Base-by-base conservation (phyloP, 2,113 vertebrate genomes). In the Mus pahari region DNA sequence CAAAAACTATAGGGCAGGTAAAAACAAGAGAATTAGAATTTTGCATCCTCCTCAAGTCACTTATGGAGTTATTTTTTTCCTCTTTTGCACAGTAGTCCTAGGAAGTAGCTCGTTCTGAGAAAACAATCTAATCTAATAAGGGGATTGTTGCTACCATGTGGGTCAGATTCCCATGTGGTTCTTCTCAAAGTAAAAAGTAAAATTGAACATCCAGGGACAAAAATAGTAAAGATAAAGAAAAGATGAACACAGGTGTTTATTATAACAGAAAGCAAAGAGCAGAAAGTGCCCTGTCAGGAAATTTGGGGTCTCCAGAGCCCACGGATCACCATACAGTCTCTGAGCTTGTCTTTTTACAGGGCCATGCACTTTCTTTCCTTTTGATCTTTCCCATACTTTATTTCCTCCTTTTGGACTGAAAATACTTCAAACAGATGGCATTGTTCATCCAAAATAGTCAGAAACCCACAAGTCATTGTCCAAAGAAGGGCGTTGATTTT, bases 11-110 rank as follows among this genome's bases (percentile, higher is more conserved):
- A 81, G 16, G 20, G 16, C 28, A 86, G 28, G 50, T 62, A 42
- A 24, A 60, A 94, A 89, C 55, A 17, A 19, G 42, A 81, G 3
- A 87, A 19, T 50, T 93, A 50, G 83, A 79, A 88, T 94, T 84
- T 48, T 68, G 0, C 88, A 24, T 33, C 5, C 88, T 83, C 33
- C 39, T 79, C 50, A 26, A 39, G 11, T 1, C 0, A 19, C 6
- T 14, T 28, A 39, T 6, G 55, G 42, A 50, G 8, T 31, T 19
- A 17, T 28, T n/a, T 20, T 28, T 50, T 33, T 5, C 26, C 7
- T 70, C 13, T 60, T 88, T 79, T 81, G 39, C 50, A 92, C 19
- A 3, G 60, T 22, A 82, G 36, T 42, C 24, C 74, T 3, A 79
- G 4, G 19, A 86, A 55, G 17, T 26, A 39, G 33, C 48, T 3